Percentiles rank a stretch among this genome's conserved stretches.
Evolutionary conservation across 2,797 vertebrate species (phyloP).

Genomic region (Sebastes minor): DNA sequence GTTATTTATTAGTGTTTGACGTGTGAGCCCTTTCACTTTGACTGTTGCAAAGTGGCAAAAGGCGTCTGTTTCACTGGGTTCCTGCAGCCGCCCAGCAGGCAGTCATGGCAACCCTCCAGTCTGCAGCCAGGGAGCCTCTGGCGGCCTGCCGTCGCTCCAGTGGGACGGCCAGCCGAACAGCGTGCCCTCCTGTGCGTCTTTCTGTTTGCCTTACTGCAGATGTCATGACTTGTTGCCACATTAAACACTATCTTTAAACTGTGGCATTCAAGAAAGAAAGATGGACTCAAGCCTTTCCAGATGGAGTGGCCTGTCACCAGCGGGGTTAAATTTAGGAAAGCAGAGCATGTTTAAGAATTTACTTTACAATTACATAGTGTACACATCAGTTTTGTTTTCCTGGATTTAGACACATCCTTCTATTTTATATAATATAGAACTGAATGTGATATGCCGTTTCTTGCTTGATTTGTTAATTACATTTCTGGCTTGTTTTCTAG

Average conservation of each 20-base stretch:
- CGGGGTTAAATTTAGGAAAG: neutral
- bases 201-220: constrained; percentile 43
- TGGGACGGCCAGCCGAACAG: constrained; percentile 15
- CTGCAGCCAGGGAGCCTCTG: constrained; percentile 14
- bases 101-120: constrained; percentile 59
- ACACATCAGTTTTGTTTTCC: neutral
- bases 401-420: neutral
- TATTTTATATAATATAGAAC: neutral
- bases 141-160: constrained; percentile 19
- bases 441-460: neutral
- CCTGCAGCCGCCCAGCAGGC: constrained; percentile 21
- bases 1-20: constrained; percentile 14
- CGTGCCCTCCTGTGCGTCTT: constrained; percentile 7
- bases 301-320: neutral
- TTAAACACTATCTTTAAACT: constrained; percentile 37
- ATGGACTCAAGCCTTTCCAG: neutral
- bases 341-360: neutral
- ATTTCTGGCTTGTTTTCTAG: constrained; percentile 71
- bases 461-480: neutral
- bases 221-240: constrained; percentile 40
- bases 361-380: neutral
- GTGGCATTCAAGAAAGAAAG: constrained; percentile 1
- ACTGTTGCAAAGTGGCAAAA: constrained; percentile 10
- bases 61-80: constrained; percentile 46
- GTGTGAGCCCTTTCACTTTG: constrained; percentile 7